Conservation (phyloP, 1,140 invertebrate species). For the Drosophila aff. region DNA sequence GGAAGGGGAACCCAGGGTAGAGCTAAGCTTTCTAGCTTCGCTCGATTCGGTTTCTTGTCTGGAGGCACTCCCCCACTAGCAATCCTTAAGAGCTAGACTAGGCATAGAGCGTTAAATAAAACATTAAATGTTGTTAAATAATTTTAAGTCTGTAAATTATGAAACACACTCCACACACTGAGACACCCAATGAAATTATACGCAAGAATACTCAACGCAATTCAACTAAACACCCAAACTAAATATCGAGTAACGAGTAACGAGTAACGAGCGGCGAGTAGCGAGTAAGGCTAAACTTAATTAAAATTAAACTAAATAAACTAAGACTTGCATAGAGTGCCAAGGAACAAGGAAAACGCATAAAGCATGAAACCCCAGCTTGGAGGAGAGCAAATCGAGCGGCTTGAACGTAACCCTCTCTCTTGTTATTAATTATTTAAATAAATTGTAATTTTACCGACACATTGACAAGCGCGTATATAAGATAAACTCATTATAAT, state of each 20-base stretch:
- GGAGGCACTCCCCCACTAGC: conserved; percentile 3
- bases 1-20: conserved; percentile 54
- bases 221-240: conserved; percentile 44
- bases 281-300: conserved; percentile 23
- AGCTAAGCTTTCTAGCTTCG: background rate
- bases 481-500: conserved; percentile 29
- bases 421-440: conserved; percentile 83
- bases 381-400: conserved; percentile 43
- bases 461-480: conserved; percentile 20
- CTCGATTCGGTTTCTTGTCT: background rate
- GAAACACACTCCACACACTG: conserved; percentile 44
- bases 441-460: conserved; percentile 63
- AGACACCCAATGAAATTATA: conserved; percentile 73
- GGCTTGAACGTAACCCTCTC: conserved; percentile 39
- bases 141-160: conserved; percentile 81
- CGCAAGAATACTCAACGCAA: conserved; percentile 76
- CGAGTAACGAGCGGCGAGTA: background rate
- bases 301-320: conserved; percentile 44
- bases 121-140: conserved; percentile 85
- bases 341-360: conserved; percentile 39
- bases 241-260: conserved; percentile 4
- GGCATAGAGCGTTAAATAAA: conserved; percentile 61
- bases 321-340: conserved; percentile 84
- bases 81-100: conserved; percentile 16
- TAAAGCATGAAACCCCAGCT: conserved; percentile 14